Conservation (phyloP, 2,797 vertebrate genomes). For the Phalloptychus januarius region DNA sequence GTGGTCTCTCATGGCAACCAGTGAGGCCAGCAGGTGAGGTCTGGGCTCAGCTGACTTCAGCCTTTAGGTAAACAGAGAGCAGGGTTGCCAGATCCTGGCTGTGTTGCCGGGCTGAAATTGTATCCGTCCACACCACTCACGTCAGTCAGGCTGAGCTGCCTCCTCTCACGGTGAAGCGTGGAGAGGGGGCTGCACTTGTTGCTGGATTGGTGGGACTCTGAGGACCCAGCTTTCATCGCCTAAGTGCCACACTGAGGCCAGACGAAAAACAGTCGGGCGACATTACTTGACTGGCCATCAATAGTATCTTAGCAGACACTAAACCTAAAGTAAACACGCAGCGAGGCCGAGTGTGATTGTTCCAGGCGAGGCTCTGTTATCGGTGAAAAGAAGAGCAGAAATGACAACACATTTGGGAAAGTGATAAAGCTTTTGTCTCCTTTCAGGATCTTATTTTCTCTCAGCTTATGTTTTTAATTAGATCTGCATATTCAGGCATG, state of each 20-base stretch:
- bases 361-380: slow-evolving; percentile 28
- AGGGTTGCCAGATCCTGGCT: slow-evolving; percentile 76
- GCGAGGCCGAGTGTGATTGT: slow-evolving; percentile 48
- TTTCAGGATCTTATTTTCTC: slow-evolving; percentile 63
- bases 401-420: slow-evolving; percentile 55
- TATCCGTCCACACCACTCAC: slow-evolving; percentile 77
- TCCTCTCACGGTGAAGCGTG: slow-evolving; percentile 51
- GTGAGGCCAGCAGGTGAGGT: slow-evolving; percentile 92
- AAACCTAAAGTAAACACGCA: slow-evolving; percentile 81
- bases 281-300: slow-evolving; percentile 90
- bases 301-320: slow-evolving; percentile 88
- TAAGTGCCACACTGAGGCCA: slow-evolving; percentile 84
- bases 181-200: slow-evolving; percentile 79
- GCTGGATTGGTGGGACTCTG: slow-evolving; percentile 73
- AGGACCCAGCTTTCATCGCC: slow-evolving; percentile 85
- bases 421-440: slow-evolving; percentile 57
- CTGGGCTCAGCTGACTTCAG: slow-evolving; percentile 84
- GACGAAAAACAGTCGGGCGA: slow-evolving; percentile 91
- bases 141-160: slow-evolving; percentile 76
- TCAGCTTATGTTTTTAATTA: slow-evolving; percentile 63
- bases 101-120: slow-evolving; percentile 89
- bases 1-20: slow-evolving; percentile 91
- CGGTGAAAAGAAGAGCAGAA: slow-evolving; percentile 27
- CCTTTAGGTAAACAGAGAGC: slow-evolving; percentile 92
- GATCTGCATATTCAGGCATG: slow-evolving; percentile 62